phyloP scores from a whole-genome alignment of 2,797 vertebrate species.

The Crax fasciolata region DNA sequence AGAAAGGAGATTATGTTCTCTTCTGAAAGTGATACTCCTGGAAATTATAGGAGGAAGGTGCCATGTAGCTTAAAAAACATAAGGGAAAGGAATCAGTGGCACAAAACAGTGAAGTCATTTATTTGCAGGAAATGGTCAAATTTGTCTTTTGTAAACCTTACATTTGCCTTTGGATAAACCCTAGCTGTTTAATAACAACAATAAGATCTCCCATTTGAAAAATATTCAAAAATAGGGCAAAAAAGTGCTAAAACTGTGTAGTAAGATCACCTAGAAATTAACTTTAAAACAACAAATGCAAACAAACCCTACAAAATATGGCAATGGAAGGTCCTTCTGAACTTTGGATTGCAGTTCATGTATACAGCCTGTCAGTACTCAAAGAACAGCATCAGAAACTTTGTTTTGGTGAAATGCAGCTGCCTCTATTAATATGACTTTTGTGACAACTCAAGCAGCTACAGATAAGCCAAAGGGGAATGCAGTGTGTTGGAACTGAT shows the following conservation, averaged over 20 bases:
- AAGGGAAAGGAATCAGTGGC: neutral
- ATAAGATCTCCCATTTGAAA: neutral
- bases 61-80: neutral
- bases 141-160: neutral
- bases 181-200: neutral
- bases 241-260: neutral
- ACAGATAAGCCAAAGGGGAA: conserved; percentile 53
- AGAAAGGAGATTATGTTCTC: neutral
- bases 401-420: conserved; percentile 29
- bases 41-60: neutral
- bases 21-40: neutral
- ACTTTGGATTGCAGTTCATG: neutral
- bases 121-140: neutral
- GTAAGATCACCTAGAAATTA: neutral
- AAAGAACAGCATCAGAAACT: neutral
- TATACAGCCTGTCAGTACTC: neutral
- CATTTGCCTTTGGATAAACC: neutral
- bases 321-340: neutral
- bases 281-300: neutral
- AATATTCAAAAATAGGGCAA: neutral
- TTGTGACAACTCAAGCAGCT: conserved; percentile 41
- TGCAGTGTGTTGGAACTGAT: conserved; percentile 43
- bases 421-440: conserved; percentile 34
- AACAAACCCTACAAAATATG: neutral
- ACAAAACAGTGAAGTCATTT: neutral